phyloP scores from a whole-genome alignment of 2,797 vertebrate genomes.

The Propithecus perrieri region DNA sequence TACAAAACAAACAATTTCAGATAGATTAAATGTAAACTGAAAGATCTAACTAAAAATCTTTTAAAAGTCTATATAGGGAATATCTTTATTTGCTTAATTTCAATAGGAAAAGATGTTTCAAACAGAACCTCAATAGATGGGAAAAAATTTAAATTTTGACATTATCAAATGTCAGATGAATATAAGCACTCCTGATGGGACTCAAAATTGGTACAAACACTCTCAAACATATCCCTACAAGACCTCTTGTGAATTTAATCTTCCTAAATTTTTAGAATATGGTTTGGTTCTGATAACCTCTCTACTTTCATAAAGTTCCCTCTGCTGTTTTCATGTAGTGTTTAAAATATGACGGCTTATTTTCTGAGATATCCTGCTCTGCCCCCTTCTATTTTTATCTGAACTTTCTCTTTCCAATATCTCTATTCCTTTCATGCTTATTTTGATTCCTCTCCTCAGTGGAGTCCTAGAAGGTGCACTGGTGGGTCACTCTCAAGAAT shows the following conservation, averaged over 20 bases:
- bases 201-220: background rate
- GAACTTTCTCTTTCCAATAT: background rate
- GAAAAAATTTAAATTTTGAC: background rate
- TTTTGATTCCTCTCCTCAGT: background rate
- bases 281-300: constrained; percentile 3
- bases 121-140: background rate
- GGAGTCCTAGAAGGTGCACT: background rate
- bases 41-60: constrained; percentile 22
- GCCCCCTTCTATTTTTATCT: background rate
- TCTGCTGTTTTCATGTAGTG: background rate
- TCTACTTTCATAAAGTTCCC: constrained; percentile 25
- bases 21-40: constrained; percentile 9
- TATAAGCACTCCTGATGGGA: background rate
- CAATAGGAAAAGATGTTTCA: background rate
- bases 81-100: background rate
- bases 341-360: background rate
- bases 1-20: background rate
- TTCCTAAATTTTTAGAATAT: constrained; percentile 17
- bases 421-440: background rate
- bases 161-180: constrained; percentile 16
- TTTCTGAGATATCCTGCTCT: background rate
- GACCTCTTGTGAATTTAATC: background rate
- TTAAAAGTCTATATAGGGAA: background rate
- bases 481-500: background rate
- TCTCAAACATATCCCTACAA: background rate